These are phyloP conservation scores for Donacobius atricapilla DNA, from an alignment of 2,113 vertebrate genomes.

Conservation along the genomic window DNA sequence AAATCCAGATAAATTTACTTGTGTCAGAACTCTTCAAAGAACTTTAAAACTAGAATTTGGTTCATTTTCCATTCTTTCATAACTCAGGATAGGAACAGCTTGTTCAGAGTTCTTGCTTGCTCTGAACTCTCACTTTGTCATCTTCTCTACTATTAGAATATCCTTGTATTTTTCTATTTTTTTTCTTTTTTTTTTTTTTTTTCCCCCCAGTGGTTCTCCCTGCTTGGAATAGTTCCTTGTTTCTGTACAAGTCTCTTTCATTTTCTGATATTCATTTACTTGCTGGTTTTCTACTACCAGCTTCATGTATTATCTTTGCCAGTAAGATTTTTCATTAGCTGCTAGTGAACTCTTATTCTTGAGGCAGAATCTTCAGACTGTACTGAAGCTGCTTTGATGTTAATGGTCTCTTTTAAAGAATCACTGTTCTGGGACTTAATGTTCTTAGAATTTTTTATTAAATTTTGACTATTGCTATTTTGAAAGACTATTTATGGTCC, in stretches of 20 bases:
- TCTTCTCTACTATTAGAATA: background rate
- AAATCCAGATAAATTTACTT: background rate
- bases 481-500: background rate
- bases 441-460: background rate
- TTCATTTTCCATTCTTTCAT: background rate
- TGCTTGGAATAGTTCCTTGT: background rate
- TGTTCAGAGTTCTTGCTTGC: background rate
- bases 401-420: background rate
- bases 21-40: background rate
- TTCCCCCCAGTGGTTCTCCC: accelerated
- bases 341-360: background rate
- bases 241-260: background rate
- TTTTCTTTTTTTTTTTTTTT: too few species aligned
- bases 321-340: background rate
- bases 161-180: background rate
- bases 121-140: background rate
- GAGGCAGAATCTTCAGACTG: background rate
- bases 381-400: background rate
- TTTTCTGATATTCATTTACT: background rate
- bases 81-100: background rate
- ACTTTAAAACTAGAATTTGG: background rate
- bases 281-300: background rate
- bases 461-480: background rate
- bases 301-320: background rate
- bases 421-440: background rate